Base-by-base conservation (phyloP, 2,113 vertebrate species). In the Macroglossus sobrinus region DNA sequence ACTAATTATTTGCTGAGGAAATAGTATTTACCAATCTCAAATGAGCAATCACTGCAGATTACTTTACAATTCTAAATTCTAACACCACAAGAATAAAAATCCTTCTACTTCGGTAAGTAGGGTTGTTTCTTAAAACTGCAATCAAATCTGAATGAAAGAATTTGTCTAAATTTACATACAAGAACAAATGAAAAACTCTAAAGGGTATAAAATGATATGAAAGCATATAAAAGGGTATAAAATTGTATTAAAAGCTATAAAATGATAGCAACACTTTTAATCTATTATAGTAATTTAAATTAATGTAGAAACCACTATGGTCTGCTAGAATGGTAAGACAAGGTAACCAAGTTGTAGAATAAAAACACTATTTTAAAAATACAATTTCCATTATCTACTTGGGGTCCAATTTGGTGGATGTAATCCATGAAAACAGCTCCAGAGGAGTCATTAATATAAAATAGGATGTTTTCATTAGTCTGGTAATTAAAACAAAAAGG, bases 401-500 rank as follows among this genome's bases (percentile, higher is more conserved):
- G 26, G 82, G 38, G 57, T 93, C 30, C 81, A 95, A 66, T 84
- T 35, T 89, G 75, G 53, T 78, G 95, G 80, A 61, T 33, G 11
- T 74, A 96, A 96, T 50, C 80, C 90, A 94, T 3, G 95, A 86
- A 93, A 89, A 53, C 50, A 94, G 78, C 82, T 89, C n/a, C 38
- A 95, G 38, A 91, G 97, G 38, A 79, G 22, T 43, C 59, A 91
- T 43, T 82, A 79, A 78, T 63, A 93, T 8, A 91, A 59, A 76
- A 86, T 40, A 89, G 28, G 24, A 30, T 87, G 55, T 79, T 92
- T 94, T 71, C 0, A 19, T 4, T 95, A 57, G 95, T 74, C 47
- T 97, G 40, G 45, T 45, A 61, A 76, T 93, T 26, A 76, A 80
- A 95, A 92, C 53, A 94, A 69, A 75, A 92, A 90, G 55, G 55